Conservation (phyloP, 2,113 vertebrate genomes). For the Marmota flaviventris region DNA sequence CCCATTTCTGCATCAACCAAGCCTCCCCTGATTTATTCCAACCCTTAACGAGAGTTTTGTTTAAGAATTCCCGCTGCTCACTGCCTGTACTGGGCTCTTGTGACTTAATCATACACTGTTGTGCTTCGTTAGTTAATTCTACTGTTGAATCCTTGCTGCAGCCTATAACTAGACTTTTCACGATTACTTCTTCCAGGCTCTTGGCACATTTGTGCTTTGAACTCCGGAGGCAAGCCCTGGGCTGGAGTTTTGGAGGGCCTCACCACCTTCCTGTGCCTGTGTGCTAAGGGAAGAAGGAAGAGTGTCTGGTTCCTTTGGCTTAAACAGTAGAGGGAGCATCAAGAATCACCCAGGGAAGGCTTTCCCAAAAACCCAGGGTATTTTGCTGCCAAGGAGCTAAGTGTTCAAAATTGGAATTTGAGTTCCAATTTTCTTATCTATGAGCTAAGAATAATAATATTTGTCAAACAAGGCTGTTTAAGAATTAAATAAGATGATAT, state of each 20-base stretch:
- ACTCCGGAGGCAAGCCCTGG: not conserved
- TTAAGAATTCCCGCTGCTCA: not conserved
- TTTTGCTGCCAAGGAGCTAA: not conserved
- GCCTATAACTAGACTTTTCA: not conserved
- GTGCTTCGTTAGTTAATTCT: not conserved
- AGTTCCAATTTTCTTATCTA: slow-evolving; percentile 27
- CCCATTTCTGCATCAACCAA: not conserved
- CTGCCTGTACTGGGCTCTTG: not conserved
- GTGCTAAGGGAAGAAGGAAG: not conserved
- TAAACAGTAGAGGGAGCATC: not conserved
- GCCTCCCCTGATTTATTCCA: not conserved
- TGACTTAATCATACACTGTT: not conserved
- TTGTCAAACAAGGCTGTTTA: slow-evolving; percentile 35
- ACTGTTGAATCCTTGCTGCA: not conserved
- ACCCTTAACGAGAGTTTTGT: not conserved
- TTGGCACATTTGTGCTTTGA: not conserved
- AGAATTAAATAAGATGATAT: slow-evolving; percentile 45
- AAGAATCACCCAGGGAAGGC: not conserved
- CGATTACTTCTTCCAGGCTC: not conserved
- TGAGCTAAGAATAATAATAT: not conserved
- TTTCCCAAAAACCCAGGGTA: not conserved
- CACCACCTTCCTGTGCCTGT: not conserved
- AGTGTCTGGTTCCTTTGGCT: not conserved
- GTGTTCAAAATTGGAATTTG: not conserved
- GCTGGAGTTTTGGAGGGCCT: not conserved